Evolutionary conservation across 2,797 vertebrate species (phyloP), one percentile per base, ranked within the genome.

Genomic region (Oreochromis mossambicus): DNA sequence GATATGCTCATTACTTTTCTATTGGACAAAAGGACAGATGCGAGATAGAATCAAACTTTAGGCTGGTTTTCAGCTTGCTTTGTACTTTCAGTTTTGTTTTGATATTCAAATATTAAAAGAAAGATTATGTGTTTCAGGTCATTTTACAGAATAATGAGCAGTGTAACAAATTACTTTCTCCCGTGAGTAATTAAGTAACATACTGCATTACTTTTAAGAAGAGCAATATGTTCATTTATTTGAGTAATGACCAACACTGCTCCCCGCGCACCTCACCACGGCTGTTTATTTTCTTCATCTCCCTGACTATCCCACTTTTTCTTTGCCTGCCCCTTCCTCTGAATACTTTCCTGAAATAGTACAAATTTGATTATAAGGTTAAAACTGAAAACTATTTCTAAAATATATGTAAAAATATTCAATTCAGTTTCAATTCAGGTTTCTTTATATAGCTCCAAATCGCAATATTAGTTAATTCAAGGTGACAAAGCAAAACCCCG

Each of bases 361-460:
- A 21, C 3, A 5, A 41, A 36, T 8, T 41, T 14, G 3, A 66
- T 41, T 38, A 21, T 21, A 3, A 21, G 7, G 6, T 8, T 14
- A 21, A 66, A 66, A 41, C 5, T 3, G 1, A 2, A 66, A 21
- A 38, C 13, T n/a, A 38, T 66, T 66, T 8, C 34, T 21, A 21
- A 38, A 66, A 66, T 38, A 38, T 38, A 66, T 66, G 11, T 38
- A 66, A 38, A 66, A 21, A 66, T 66, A 66, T 38, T 36, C 6
- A 61, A 61, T n/a, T 36, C 15, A 36, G 11, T 21, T 38, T 8
- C 19, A 14, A 2, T 66, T 66, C 32, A 63, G 32, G 58, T 63
- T 38, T 63, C 32, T 63, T 38, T 63, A 63, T 63, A 38, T 38
- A 66, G 34, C 19, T 38, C 34, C 61, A 41, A 66, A 66, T 66